A percentile compares a stretch with the other conserved stretches of the same genome.
Conservation (phyloP, 1,140 invertebrate species). For the Eumaeus atala region DNA sequence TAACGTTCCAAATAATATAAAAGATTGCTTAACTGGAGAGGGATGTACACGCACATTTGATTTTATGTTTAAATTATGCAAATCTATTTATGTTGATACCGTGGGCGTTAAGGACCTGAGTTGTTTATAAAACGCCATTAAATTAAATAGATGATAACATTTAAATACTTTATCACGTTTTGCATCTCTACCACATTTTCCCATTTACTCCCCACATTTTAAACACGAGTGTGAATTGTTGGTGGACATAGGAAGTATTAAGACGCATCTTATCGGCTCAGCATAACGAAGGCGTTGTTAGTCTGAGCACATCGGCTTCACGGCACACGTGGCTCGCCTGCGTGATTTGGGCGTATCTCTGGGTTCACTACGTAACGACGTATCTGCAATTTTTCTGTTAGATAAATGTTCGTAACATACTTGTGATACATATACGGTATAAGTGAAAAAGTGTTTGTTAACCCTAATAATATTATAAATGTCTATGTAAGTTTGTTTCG, state of each 20-base stretch:
- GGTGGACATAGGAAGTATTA: not conserved
- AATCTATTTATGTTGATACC: too few species aligned
- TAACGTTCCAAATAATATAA: too few species aligned
- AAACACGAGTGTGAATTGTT: not conserved
- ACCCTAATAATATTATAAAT: not conserved
- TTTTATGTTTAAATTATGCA: too few species aligned
- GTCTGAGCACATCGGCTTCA: not conserved
- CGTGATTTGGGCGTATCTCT: not conserved
- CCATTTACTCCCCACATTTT: not conserved
- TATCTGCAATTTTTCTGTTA: not conserved
- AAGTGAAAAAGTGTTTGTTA: not conserved
- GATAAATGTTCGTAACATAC: not conserved
- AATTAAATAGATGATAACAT: not conserved
- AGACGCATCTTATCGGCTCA: not conserved
- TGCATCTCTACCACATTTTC: not conserved
- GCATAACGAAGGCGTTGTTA: not conserved
- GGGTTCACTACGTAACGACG: not conserved
- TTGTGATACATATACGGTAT: not conserved
- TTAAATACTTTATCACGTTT: not conserved
- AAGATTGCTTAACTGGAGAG: too few species aligned
- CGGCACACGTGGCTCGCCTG: conserved; percentile 3
- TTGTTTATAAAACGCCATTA: not conserved
- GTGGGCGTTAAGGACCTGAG: not conserved
- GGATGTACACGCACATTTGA: too few species aligned
- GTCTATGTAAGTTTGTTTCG: not conserved